Conservation (phyloP, 2,888 invertebrate species). For the Drosophila villosipedis region DNA sequence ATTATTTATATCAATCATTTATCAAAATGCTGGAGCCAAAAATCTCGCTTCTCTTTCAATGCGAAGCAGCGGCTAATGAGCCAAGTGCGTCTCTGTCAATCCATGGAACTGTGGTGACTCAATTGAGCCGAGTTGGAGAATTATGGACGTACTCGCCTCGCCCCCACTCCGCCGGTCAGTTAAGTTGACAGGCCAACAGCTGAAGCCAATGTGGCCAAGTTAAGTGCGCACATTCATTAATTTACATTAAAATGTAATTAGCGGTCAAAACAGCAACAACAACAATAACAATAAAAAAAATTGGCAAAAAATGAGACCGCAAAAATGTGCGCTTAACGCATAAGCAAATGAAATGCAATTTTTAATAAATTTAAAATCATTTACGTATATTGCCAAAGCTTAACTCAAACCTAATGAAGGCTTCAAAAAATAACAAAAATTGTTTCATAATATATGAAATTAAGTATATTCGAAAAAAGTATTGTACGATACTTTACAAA, state of each 20-base stretch:
- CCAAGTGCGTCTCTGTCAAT: slow-evolving; percentile 61
- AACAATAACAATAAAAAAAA: slow-evolving; percentile 13
- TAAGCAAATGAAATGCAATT: slow-evolving; percentile 62
- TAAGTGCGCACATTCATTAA: slow-evolving; percentile 81
- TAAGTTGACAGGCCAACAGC: slow-evolving; percentile 60
- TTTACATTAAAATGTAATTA: slow-evolving; percentile 84
- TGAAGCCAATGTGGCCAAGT: slow-evolving; percentile 64
- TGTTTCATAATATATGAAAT: not conserved
- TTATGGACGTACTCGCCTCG: slow-evolving; percentile 14
- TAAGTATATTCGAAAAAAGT: not conserved
- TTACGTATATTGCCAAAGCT: slow-evolving; percentile 16
- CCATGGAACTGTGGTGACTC: slow-evolving; percentile 62
- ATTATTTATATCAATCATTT: slow-evolving; percentile 75
- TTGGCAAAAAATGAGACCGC: slow-evolving; percentile 51
- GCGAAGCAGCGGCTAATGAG: slow-evolving; percentile 65
- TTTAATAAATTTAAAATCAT: slow-evolving; percentile 42
- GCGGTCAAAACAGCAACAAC: slow-evolving; percentile 52
- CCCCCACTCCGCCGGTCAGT: slow-evolving; percentile 28
- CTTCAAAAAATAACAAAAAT: not conserved
- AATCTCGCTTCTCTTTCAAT: slow-evolving; percentile 51
- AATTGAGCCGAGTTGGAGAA: slow-evolving; percentile 37
- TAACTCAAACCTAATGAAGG: slow-evolving; percentile 16
- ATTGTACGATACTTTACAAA: not conserved
- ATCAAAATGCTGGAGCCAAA: slow-evolving; percentile 58
- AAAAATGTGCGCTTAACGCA: slow-evolving; percentile 50